Evolutionary conservation across 2,113 vertebrate species (phyloP).

Genomic region (Calypte anna): DNA sequence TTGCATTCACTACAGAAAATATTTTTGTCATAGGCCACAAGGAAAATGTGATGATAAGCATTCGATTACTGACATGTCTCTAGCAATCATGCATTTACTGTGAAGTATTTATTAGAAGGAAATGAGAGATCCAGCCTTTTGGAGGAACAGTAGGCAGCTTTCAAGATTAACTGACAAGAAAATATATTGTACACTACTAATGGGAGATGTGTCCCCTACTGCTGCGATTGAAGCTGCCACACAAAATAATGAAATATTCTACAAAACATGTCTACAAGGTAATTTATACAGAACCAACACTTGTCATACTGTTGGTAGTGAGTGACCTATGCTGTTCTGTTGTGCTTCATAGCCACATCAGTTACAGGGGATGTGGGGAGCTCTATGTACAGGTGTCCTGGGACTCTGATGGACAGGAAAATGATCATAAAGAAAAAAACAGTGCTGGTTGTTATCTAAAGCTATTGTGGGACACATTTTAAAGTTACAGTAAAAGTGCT

Average conservation of each 20-base stretch:
- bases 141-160: slow-evolving; percentile 23
- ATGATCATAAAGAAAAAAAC: slow-evolving; percentile 49
- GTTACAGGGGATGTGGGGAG: slow-evolving; percentile 42
- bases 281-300: slow-evolving; percentile 47
- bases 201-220: slow-evolving; percentile 53
- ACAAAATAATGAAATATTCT: slow-evolving; percentile 71
- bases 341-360: slow-evolving; percentile 60
- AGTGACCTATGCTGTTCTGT: slow-evolving; percentile 50
- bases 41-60: slow-evolving; percentile 37
- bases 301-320: slow-evolving; percentile 50
- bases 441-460: slow-evolving; percentile 59
- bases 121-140: slow-evolving; percentile 57
- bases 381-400: slow-evolving; percentile 63
- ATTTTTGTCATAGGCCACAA: not conserved
- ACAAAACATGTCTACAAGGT: slow-evolving; percentile 55
- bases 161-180: slow-evolving; percentile 73
- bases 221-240: slow-evolving; percentile 33
- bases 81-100: slow-evolving; percentile 39
- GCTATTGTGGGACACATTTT: slow-evolving; percentile 52
- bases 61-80: slow-evolving; percentile 42
- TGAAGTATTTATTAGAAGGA: slow-evolving; percentile 71
- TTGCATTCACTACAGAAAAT: not conserved
- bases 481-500: slow-evolving; percentile 26
- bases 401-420: slow-evolving; percentile 49
- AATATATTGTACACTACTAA: slow-evolving; percentile 62